A percentile compares a stretch with the other conserved stretches of the same genome.
These are phyloP conservation scores for Cephalopterus ornatus DNA, from an alignment of 2,113 vertebrate species.

Conservation along the genomic window DNA sequence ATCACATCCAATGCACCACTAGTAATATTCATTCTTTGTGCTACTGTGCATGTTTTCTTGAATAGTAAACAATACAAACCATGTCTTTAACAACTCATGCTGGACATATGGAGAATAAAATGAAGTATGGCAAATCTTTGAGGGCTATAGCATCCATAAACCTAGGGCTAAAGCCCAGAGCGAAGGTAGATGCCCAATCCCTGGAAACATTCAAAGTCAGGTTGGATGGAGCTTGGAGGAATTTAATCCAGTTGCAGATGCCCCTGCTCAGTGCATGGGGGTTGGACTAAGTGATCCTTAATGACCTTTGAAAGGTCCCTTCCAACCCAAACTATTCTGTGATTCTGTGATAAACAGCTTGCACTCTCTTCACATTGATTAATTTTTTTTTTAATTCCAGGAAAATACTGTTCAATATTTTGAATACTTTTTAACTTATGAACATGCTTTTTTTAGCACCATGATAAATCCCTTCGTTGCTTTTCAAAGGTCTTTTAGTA, in stretches of 20 bases:
- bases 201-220: not conserved
- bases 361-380: not conserved
- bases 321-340: not conserved
- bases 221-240: not conserved
- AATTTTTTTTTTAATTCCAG: not conserved
- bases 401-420: not conserved
- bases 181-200: not conserved
- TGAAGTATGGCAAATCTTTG: not conserved
- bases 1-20: not conserved
- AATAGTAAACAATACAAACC: not conserved
- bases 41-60: not conserved
- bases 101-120: not conserved
- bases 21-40: not conserved
- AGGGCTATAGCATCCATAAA: not conserved
- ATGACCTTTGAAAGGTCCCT: not conserved
- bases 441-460: not conserved
- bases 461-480: not conserved
- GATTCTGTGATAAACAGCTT: not conserved
- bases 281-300: not conserved
- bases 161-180: not conserved
- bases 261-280: rapidly evolving
- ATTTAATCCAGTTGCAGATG: not conserved
- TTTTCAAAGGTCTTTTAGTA: not conserved
- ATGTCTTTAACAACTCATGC: not conserved
- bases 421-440: not conserved